Evolutionary conservation across 2,113 vertebrate genomes (phyloP), one percentile per base, ranked within the genome.

Genomic region (Seriola aureovittata): DNA sequence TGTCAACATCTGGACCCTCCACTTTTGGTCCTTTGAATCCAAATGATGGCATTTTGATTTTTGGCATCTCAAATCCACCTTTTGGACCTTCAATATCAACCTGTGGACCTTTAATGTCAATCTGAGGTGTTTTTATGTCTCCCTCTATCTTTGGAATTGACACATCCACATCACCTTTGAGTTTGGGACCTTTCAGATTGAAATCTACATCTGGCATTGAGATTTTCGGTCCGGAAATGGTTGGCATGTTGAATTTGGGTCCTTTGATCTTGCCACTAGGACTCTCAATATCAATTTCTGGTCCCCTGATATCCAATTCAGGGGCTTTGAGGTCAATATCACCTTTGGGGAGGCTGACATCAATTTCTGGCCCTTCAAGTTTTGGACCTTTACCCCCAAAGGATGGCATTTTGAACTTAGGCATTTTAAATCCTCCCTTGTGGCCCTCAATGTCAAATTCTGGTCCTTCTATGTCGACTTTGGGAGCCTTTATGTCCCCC

Each of bases 11-110:
- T 25, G 80, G 80, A 3, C 32, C 9, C 68, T 76, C 17, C 68
- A 94, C 0, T 14, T 93, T 94, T 0, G 93, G 91, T 1, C 60
- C 88, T 82, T 95, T 70, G 3, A 94, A 8, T 0, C 94, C 93
- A 9, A 96, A 76, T 0, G 93, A 88, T 0, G 95, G 95, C 90
- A 94, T 87, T 38, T 91, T 88, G 1, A 96, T 10, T 66, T 95
- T 96, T 0, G 83, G 87, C 71, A 85, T 80, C 60, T 74, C 71
- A 46, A 89, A 70, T 32, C 80, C 76, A 7, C 59, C 78, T 54
- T 66, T 76, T 16, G 69, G 69, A 14, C n/a, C 48, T 44, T 10
- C 40, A 42, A 42, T 42, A 42, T 42, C 40, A 8, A 42, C 40
- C 8, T 42, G 8, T 42, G 40, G 40, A 10, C 40, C 40, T 42